Evolutionary conservation across 2,888 invertebrate species (phyloP), one percentile per base, ranked within the genome.

Genomic region (Chrysotoxum bicinctum): DNA sequence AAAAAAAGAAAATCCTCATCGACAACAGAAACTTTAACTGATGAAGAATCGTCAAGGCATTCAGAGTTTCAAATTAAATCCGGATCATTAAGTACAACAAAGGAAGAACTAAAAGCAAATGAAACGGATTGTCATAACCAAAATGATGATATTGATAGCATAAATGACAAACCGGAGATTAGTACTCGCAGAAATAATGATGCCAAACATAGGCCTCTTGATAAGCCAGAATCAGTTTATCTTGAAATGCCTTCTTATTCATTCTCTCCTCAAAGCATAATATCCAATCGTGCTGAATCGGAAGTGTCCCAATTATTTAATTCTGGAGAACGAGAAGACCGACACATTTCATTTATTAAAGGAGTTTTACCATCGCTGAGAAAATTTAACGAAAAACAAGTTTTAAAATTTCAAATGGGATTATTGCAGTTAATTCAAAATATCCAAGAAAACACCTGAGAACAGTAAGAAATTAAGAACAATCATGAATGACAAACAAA

Each of bases 351-450:
- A 0, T 68, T 68, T 16, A 52, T 68, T 12, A 68, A 52, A 68
- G 68, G 68, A 52, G 50, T 68, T 10, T 23, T 68, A 12, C 68
- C 69, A 43, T 45, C 54, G 8, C 12, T 70, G 30, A 26, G 21
- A 43, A 58, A 21, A 2, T 70, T 70, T 21, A 45, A 56, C 43
- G 70, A 56, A 19, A 58, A 2, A 2, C 70, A 70, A 58, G 30
- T 70, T 30, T 56, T 58, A 4, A n/a, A 52, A 54, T 68, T 68
- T 40, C 68, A 68, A 68, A 52, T 52, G 16, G 68, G 68, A 26
- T 26, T 68, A 10, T 23, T 70, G 26, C 40, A 70, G 43, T 43
- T 62, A 10, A 62, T 62, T 1, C 26, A 43, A 40, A 62, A 26
- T 62, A 62, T 62, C 7, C n/a, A 40, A 62, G 43, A 62, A 43